Conservation (phyloP, 2,797 vertebrate species). For the Decapterus maruadsi region DNA sequence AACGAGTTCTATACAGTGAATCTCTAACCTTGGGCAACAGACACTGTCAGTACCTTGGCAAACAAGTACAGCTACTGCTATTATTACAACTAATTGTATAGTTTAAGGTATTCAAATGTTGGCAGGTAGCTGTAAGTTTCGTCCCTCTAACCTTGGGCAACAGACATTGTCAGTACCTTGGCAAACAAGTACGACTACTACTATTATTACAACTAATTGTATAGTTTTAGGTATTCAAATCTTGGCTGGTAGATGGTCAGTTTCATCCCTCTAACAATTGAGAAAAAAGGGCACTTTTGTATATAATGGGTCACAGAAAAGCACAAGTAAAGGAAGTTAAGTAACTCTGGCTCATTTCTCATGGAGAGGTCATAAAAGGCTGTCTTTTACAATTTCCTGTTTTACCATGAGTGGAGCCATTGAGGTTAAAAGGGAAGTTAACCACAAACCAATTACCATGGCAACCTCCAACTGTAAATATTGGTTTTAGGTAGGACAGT, state of each 20-base stretch:
- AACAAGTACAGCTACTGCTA: neutral
- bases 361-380: neutral
- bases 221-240: neutral
- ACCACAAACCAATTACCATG: conserved; percentile 33
- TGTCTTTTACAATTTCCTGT: conserved; percentile 45
- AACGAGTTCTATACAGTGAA: conserved; percentile 16
- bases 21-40: conserved; percentile 24
- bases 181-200: neutral
- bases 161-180: neutral
- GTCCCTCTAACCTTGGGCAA: conserved; percentile 11
- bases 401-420: conserved; percentile 16
- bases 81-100: neutral
- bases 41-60: neutral
- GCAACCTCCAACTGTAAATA: conserved; percentile 61
- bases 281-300: neutral
- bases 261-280: neutral
- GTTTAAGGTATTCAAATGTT: neutral
- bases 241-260: neutral
- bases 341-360: conserved; percentile 2
- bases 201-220: neutral
- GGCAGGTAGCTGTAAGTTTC: neutral
- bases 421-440: conserved; percentile 38
- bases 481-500: conserved; percentile 34
- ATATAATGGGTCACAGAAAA: neutral
- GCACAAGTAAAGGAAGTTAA: neutral